A percentile compares a stretch with the other conserved stretches of the same genome.
phyloP scores from a whole-genome alignment of 2,797 vertebrate genomes.

The Denticeps clupeoides region DNA sequence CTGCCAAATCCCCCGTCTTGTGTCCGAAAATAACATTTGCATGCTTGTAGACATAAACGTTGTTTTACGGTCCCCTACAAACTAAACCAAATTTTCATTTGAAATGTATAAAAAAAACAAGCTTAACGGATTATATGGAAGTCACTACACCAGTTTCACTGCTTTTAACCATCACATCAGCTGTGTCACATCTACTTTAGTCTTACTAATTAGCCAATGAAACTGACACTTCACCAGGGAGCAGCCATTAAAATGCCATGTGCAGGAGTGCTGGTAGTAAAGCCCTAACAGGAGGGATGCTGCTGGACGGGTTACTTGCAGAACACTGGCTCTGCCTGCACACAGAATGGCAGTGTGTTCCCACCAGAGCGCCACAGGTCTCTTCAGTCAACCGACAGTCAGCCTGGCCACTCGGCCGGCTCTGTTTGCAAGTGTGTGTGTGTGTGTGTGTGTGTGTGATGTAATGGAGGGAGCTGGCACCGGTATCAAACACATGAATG shows the following conservation, averaged over 20 bases:
- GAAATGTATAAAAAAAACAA: too few relatives aligned
- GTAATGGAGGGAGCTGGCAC: conserved; percentile 8
- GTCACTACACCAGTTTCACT: background rate
- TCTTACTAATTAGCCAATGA: conserved; percentile 4
- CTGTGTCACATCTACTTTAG: background rate
- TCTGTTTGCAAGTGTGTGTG: background rate
- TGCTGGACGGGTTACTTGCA: conserved; percentile 5
- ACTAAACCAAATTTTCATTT: too few relatives aligned
- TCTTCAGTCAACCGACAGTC: conserved; percentile 21
- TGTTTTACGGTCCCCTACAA: too few relatives aligned
- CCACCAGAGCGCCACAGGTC: conserved; percentile 43
- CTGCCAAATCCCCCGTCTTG: too few relatives aligned
- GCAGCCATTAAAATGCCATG: background rate
- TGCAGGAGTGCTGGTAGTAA: background rate
- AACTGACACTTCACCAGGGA: conserved; percentile 8
- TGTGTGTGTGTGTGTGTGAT: background rate
- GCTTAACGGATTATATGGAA: too few relatives aligned
- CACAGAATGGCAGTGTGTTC: conserved; percentile 3
- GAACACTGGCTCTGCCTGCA: conserved; percentile 3
- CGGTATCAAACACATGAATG: too few relatives aligned
- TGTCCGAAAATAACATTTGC: background rate
- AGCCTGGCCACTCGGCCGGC: conserved; percentile 15
- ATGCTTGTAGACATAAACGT: too few relatives aligned
- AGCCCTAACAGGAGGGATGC: background rate
- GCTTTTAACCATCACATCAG: background rate